Conservation (phyloP, 2,888 invertebrate genomes). For the Heliconius ethilla region DNA sequence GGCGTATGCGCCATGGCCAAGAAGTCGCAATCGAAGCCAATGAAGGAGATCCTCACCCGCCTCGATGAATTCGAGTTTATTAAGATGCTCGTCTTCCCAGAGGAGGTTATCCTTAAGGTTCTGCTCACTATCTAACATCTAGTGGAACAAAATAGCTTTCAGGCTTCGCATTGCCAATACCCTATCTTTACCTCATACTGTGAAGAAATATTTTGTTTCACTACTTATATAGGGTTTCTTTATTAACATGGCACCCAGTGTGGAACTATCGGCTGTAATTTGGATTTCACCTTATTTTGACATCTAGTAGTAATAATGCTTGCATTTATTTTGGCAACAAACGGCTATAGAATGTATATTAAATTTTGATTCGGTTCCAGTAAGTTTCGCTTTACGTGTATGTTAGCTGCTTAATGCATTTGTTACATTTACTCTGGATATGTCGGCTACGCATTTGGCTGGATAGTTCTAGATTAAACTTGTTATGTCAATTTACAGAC, state of each 20-base stretch:
- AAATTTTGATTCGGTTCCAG: slow-evolving; percentile 18
- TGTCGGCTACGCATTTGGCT: neutral
- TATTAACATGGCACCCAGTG: slow-evolving; percentile 38
- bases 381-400: slow-evolving; percentile 16
- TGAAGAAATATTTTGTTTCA: slow-evolving; percentile 48
- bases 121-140: slow-evolving; percentile 76
- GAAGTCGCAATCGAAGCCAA: slow-evolving; percentile 99
- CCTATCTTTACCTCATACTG: slow-evolving; percentile 2
- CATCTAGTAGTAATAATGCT: slow-evolving; percentile 21
- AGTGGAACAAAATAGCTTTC: slow-evolving; percentile 71
- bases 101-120: slow-evolving; percentile 97
- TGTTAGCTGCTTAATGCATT: slow-evolving; percentile 19
- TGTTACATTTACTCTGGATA: slow-evolving; percentile 5
- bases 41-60: slow-evolving; percentile 98
- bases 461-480: slow-evolving; percentile 23
- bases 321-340: slow-evolving; percentile 20
- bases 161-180: slow-evolving; percentile 26
- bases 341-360: neutral
- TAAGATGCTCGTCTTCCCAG: slow-evolving; percentile 96
- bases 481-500: slow-evolving; percentile 79
- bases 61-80: slow-evolving; percentile 98
- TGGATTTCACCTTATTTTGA: neutral
- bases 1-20: slow-evolving; percentile 99
- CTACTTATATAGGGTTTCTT: slow-evolving; percentile 38
- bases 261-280: slow-evolving; percentile 8